phyloP scores from a whole-genome alignment of 2,888 invertebrate species.

The Chymomyza amoena region DNA sequence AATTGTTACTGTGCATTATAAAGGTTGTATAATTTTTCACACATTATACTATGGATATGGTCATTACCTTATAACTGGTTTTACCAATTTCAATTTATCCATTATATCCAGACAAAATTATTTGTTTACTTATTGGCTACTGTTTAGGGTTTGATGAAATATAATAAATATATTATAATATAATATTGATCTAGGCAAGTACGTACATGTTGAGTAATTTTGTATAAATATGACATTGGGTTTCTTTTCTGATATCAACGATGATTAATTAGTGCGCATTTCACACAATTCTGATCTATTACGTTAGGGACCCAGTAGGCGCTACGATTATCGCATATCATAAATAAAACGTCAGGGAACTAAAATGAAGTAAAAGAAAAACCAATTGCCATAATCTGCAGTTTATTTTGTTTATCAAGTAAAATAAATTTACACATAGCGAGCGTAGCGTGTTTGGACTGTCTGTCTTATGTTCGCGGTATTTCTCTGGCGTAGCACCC shows the following conservation, averaged over 20 bases:
- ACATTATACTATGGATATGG: conserved; percentile 27
- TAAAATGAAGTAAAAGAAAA: neutral
- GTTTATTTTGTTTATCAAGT: conserved; percentile 60
- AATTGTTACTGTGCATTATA: conserved; percentile 14
- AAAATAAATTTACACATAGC: conserved; percentile 14
- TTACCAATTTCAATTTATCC: conserved; percentile 10
- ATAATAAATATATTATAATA: no score
- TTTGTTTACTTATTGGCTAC: neutral
- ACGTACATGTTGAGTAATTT: neutral
- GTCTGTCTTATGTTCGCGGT: neutral
- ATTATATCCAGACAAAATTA: neutral
- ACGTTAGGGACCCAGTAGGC: conserved; percentile 20
- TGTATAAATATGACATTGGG: neutral
- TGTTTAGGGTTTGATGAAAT: neutral
- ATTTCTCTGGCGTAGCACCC: neutral
- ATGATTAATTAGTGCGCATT: conserved; percentile 58
- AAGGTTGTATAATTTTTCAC: neutral
- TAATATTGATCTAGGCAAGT: neutral
- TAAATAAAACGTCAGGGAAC: neutral
- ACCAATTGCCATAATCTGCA: conserved; percentile 11
- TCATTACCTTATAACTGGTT: conserved; percentile 46
- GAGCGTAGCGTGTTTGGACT: conserved; percentile 7
- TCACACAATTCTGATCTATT: conserved; percentile 29
- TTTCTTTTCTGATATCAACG: conserved; percentile 32
- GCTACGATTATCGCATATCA: neutral